A percentile compares a stretch with the other conserved stretches of the same genome.
Conservation (phyloP, 2,797 vertebrate species). For the Microchirus variegatus region DNA sequence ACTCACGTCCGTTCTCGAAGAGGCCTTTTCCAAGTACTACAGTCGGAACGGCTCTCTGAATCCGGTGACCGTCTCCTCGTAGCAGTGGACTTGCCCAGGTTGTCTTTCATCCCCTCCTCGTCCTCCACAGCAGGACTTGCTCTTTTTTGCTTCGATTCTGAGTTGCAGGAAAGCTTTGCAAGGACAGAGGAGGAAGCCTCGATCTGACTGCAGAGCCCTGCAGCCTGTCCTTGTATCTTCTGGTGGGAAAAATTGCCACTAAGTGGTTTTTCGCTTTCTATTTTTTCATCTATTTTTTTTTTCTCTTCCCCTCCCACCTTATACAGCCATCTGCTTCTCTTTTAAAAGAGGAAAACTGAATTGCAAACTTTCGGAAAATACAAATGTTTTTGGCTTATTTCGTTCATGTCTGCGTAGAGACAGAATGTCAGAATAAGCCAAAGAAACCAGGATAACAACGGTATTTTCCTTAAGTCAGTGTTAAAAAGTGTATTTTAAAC, state of each 20-base stretch:
- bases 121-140: conserved; percentile 64
- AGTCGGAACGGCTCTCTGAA: conserved; percentile 91
- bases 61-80: conserved; percentile 95
- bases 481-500: conserved; percentile 78
- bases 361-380: conserved; percentile 68
- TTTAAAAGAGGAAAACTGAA: conserved; percentile 71
- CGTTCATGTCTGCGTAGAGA: conserved; percentile 6
- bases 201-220: conserved; percentile 62
- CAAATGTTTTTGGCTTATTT: conserved; percentile 53
- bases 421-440: conserved; percentile 31
- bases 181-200: conserved; percentile 60
- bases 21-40: conserved; percentile 96
- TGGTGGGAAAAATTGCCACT: conserved; percentile 75
- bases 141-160: conserved; percentile 55
- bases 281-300: conserved; percentile 24
- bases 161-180: conserved; percentile 60
- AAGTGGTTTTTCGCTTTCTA: conserved; percentile 67
- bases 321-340: conserved; percentile 79
- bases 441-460: conserved; percentile 22
- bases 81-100: conserved; percentile 71
- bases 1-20: conserved; percentile 94
- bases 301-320: conserved; percentile 33
- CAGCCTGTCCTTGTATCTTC: conserved; percentile 59
- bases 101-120: conserved; percentile 41
- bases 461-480: conserved; percentile 77